phyloP scores from a whole-genome alignment of 1,140 invertebrate genomes.

The Bombyx mori region ASM3026992v2 NC_085118.1:9879001-9879500 shows the following conservation, averaged over 20 bases:
- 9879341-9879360: slow-evolving; percentile 81
- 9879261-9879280: slow-evolving; percentile 75
- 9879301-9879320: slow-evolving; percentile 79
- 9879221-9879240: slow-evolving; percentile 78
- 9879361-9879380: slow-evolving; percentile 79
- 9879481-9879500: no score
- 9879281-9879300: slow-evolving; percentile 77
- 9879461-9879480: no score
- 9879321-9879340: slow-evolving; percentile 76
- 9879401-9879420: slow-evolving; percentile 73
- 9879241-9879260: slow-evolving; percentile 79
- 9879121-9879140: no score
- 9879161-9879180: slow-evolving; percentile 84
- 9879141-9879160: slow-evolving; percentile 62
- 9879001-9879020: slow-evolving; percentile 39
- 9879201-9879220: slow-evolving; percentile 80
- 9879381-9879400: slow-evolving; percentile 80
- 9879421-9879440: no score
- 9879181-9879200: slow-evolving; percentile 88
- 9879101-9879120: not conserved
- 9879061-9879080: not conserved
- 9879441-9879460: no score
- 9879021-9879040: slow-evolving; percentile 40
- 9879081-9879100: not conserved
- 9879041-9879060: slow-evolving; percentile 24